A percentile compares a stretch with the other conserved stretches of the same genome.
phyloP scores from a whole-genome alignment of 2,113 vertebrate genomes.

The Pongo abelii region DNA sequence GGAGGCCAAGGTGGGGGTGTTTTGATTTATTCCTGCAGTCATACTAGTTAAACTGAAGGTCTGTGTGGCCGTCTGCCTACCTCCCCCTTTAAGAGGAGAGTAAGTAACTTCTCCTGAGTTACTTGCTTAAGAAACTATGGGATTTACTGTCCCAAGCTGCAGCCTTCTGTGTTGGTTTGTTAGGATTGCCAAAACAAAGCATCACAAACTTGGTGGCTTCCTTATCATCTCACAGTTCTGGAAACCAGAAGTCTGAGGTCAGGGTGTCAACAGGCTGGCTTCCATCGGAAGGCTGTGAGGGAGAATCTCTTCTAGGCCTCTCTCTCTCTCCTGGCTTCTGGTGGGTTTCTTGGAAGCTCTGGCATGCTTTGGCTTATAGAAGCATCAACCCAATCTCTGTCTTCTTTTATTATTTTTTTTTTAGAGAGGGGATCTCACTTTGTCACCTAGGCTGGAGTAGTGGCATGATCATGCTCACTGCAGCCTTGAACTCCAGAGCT shows the following conservation, averaged over 20 bases:
- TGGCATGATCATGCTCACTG: too few species aligned
- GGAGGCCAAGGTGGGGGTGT: background rate
- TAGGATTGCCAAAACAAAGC: background rate
- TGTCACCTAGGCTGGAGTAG: too few species aligned
- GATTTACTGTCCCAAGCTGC: background rate
- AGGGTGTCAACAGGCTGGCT: background rate
- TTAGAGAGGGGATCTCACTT: too few species aligned
- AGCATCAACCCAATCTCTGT: rapidly evolving
- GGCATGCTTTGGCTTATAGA: background rate
- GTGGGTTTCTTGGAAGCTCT: background rate
- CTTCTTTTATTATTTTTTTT: too few species aligned
- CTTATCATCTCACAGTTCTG: background rate
- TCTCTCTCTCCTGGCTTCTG: background rate
- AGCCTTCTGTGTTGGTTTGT: background rate
- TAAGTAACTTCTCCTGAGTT: background rate
- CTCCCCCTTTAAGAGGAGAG: background rate
- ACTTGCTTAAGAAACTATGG: background rate
- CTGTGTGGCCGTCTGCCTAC: background rate
- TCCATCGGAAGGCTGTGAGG: background rate
- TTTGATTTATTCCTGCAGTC: too few species aligned
- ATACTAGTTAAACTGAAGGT: background rate
- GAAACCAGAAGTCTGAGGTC: background rate
- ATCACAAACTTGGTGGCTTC: background rate
- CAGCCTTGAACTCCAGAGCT: too few species aligned
- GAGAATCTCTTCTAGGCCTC: background rate